Evolutionary conservation across 2,888 invertebrate species (phyloP).

Genomic region (Cephus spinipes): DNA sequence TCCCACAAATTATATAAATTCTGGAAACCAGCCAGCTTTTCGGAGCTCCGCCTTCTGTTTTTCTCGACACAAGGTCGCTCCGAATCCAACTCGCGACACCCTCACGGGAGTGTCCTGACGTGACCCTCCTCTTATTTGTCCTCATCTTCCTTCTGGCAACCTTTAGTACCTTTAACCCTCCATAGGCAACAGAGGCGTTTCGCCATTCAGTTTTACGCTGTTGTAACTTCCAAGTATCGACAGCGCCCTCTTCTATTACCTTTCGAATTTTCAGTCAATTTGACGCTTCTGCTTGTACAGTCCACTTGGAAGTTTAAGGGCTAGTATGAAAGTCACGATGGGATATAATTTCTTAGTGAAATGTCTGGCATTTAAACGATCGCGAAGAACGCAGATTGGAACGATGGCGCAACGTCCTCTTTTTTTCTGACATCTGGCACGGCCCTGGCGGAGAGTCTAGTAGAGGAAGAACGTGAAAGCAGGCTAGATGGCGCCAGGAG

Average conservation of each 20-base stretch:
- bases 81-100: not conserved
- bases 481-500: constrained; percentile 30
- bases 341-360: not conserved
- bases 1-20: constrained; percentile 31
- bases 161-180: not conserved
- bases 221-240: not conserved
- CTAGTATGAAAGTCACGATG: not conserved
- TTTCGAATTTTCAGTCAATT: not conserved
- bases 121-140: constrained; percentile 3
- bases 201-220: not conserved
- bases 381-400: not conserved
- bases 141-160: not conserved
- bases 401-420: not conserved
- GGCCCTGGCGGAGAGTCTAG: not conserved
- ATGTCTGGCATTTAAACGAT: not conserved
- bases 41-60: constrained; percentile 1
- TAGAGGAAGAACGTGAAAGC: not conserved
- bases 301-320: not conserved
- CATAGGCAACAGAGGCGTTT: not conserved
- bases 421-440: not conserved
- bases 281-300: not conserved
- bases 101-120: constrained; percentile 30
- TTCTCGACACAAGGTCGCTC: constrained; percentile 5
- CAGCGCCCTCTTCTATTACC: not conserved
- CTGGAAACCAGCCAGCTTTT: constrained; percentile 33